These are phyloP conservation scores for Mythimna albipuncta DNA, from an alignment of 2,888 invertebrate genomes.

Conservation along the genomic window DNA sequence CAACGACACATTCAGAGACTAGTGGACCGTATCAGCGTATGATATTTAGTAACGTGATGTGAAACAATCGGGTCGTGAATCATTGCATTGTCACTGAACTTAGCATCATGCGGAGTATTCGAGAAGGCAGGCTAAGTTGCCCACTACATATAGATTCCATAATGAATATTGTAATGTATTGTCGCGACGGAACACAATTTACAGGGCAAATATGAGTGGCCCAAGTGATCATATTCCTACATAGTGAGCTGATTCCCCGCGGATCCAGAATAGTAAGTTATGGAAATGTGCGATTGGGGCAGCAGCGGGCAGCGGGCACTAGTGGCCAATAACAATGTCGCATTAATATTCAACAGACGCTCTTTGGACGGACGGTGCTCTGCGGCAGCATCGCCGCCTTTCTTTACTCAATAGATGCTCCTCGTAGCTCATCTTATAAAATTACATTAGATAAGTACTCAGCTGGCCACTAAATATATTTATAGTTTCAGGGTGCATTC, in stretches of 20 bases:
- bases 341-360: conserved; percentile 90
- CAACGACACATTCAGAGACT: conserved; percentile 35
- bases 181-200: conserved; percentile 78
- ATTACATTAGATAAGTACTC: conserved; percentile 62
- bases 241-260: conserved; percentile 87
- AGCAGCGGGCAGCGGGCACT: conserved; percentile 89
- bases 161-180: conserved; percentile 81
- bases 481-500: conserved; percentile 24
- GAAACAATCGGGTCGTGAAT: conserved; percentile 75
- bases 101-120: conserved; percentile 66
- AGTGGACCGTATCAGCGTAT: conserved; percentile 54
- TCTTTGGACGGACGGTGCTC: conserved; percentile 86
- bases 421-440: conserved; percentile 73
- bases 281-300: conserved; percentile 90
- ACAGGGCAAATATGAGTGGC: conserved; percentile 82
- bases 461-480: background rate
- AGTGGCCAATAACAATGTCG: conserved; percentile 90
- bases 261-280: conserved; percentile 90
- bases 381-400: conserved; percentile 82
- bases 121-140: conserved; percentile 69
- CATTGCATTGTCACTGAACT: conserved; percentile 62
- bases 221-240: conserved; percentile 86
- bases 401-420: conserved; percentile 80
- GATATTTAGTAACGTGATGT: conserved; percentile 67
- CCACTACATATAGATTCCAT: conserved; percentile 74